Percentiles rank a stretch among this genome's conserved stretches.
phyloP scores from a whole-genome alignment of 1,140 invertebrate genomes.

The Planococcus citri region DNA sequence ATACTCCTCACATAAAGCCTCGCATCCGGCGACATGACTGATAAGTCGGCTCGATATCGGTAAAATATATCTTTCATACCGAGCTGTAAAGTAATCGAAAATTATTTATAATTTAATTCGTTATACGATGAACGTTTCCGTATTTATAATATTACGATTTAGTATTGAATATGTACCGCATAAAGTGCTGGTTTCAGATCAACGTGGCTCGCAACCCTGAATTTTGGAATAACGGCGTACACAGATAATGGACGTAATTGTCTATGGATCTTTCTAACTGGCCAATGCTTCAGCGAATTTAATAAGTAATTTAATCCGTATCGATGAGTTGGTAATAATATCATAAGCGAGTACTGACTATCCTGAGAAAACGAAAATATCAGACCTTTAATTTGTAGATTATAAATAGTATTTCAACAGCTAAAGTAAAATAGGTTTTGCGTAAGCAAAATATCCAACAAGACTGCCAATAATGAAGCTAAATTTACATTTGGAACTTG shows the following conservation, averaged over 20 bases:
- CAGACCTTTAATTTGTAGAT: background rate
- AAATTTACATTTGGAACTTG: slow-evolving; percentile 2
- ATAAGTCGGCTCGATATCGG: slow-evolving; percentile 56
- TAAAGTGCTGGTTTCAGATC: slow-evolving; percentile 60
- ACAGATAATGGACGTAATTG: slow-evolving; percentile 52
- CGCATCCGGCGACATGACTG: slow-evolving; percentile 55
- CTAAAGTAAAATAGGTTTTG: too few species aligned
- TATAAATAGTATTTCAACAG: too few species aligned
- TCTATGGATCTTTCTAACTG: slow-evolving; percentile 46
- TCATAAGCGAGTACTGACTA: slow-evolving; percentile 39
- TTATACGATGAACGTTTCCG: background rate
- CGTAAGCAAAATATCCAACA: too few species aligned
- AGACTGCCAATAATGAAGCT: slow-evolving; percentile 17
- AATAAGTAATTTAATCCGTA: slow-evolving; percentile 35
- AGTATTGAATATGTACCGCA: slow-evolving; percentile 42
- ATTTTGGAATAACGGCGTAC: slow-evolving; percentile 58
- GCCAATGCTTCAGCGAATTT: slow-evolving; percentile 36
- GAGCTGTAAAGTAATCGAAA: slow-evolving; percentile 39
- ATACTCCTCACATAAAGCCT: slow-evolving; percentile 64
- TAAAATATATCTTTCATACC: slow-evolving; percentile 63
- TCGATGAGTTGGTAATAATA: slow-evolving; percentile 37
- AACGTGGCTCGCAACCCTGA: slow-evolving; percentile 60
- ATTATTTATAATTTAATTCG: background rate
- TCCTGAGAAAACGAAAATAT: slow-evolving; percentile 34
- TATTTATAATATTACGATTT: slow-evolving; percentile 10